Base-by-base conservation (phyloP, 1,140 invertebrate genomes). In the Formica exsecta region DNA sequence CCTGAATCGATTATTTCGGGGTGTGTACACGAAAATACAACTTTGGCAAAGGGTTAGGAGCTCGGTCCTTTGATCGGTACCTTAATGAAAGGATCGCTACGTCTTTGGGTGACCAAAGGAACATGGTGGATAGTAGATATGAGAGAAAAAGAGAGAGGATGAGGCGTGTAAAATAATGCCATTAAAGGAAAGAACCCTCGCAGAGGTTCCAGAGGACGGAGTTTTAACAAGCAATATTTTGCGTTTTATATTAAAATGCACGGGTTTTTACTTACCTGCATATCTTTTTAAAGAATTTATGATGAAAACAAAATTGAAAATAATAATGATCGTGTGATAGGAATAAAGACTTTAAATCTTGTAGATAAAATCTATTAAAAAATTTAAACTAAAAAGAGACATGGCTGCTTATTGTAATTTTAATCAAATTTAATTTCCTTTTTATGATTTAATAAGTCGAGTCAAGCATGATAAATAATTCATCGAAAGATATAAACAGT, bases 61-160 rank as follows among this genome's bases (percentile, higher is more conserved):
- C 13, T 38, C n/a, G 41, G 51, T 79, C 59, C 64, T 89, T 89
- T 89, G 87, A 89, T 89, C 75, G 88, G 25, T 62, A 51, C 62
- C 32, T 86, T 89, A 86, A 89, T 89, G 70, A 86, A 89, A 89
- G 87, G 71, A 66, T 83, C 71, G 41, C 22, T 44, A n/a, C 19
- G 75, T 74, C 65, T 73, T 11, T 6, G 22, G 44, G n/a, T 59
- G 70, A 76, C 29, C 44, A 76, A 75, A 54, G n/a, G 16, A 83
- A 74, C 16, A 51, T 1, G 1, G 16, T 19, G 16, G 48, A 51
- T 19, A 51, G 48, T 3, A 19, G 48, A 51, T 51, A 51, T 62
- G 54, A 44, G 61, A 77, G 51, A 59, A n/a, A 41, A 29, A 32
- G 38, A 76, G 22, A 25, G 8, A 62, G 51, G 29, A 48, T 32